Evolutionary conservation across 2,113 vertebrate species (phyloP).

Genomic region (Microcebus lehilahytsara): DNA sequence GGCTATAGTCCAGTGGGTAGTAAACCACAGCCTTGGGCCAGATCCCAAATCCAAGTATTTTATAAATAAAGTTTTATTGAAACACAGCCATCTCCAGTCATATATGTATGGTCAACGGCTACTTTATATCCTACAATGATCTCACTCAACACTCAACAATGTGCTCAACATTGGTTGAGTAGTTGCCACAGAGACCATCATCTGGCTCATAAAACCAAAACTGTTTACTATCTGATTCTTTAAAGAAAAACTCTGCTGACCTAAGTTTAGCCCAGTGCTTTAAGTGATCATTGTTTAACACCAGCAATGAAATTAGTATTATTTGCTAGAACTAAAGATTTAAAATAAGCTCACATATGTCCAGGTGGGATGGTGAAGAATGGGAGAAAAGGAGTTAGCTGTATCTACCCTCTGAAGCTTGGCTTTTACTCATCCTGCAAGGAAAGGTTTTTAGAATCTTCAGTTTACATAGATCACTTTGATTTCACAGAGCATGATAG

Average conservation of each 20-base stretch:
- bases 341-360: not conserved
- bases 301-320: not conserved
- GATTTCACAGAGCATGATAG: not conserved
- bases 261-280: not conserved
- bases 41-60: not conserved
- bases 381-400: not conserved
- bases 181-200: not conserved
- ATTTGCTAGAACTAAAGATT: not conserved
- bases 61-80: conserved; percentile 50
- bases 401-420: not conserved
- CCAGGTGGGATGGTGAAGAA: not conserved
- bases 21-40: not conserved
- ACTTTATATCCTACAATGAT: not conserved
- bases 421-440: not conserved
- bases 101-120: not conserved
- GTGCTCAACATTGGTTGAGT: not conserved
- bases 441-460: not conserved
- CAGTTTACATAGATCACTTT: conserved; percentile 38
- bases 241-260: not conserved
- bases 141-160: not conserved
- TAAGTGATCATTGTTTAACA: not conserved
- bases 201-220: not conserved
- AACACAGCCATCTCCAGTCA: not conserved
- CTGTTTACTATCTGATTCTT: not conserved
- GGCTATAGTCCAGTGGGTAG: not conserved